Evolutionary conservation across 2,888 invertebrate genomes (phyloP), one percentile per base, ranked within the genome.

Genomic region (Tryphoninae sp.): DNA sequence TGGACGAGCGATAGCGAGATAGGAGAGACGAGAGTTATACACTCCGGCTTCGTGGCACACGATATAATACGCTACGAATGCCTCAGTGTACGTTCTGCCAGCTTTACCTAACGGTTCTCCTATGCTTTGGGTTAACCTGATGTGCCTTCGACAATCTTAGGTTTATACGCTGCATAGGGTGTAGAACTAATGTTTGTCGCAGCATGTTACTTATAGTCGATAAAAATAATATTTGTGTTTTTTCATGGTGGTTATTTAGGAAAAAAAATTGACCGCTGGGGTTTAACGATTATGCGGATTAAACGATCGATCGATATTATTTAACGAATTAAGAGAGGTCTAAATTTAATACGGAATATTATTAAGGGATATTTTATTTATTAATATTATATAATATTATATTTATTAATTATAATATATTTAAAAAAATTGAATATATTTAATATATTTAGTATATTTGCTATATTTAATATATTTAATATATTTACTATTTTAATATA

Each of bases 121-220:
- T 83, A 77, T 80, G 74, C 72, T 80, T 83, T 85, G 64, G 65
- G 80, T 77, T 83, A 86, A 87, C 89, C 87, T 86, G 89, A 87
- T 86, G 79, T 83, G 85, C 87, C 84, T 89, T 86, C 87, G 84
- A 86, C 88, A 87, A 86, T 85, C 84, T 76, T 33, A 53, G 45
- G 59, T 75, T 77, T 80, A 80, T 76, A 65, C 55, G 40, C 58
- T n/a, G 33, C 62, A n/a, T 45, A 8, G 3, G 58, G 33, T 61
- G 19, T 16, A 61, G 42, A n/a, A 2, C n/a, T 13, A 40, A 51
- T 65, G 58, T 23, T 64, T 64, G 49, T 45, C 68, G 51, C 59
- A 65, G 13, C 49, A 16, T 26, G 42, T 26, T 8, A 58, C n/a
- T 22, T 53, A 42, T 53, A 40, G 8, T 11, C 16, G 11, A 13